These are phyloP conservation scores for Solea solea DNA, from an alignment of 2,113 vertebrate genomes.

Conservation along the genomic window DNA sequence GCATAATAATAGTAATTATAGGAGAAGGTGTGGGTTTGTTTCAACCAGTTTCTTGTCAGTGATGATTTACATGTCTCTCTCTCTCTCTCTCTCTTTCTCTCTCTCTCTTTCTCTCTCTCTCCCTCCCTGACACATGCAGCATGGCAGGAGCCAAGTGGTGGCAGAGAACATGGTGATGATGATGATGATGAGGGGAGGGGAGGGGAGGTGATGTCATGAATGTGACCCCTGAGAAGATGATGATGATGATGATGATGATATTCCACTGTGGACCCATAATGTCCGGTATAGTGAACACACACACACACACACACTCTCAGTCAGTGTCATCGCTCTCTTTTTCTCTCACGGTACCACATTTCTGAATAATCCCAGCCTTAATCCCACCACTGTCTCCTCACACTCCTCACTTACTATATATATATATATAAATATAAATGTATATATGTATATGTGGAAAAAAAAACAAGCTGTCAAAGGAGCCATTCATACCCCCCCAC, in stretches of 20 bases:
- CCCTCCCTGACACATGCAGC: conserved; percentile 58
- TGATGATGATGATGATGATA: conserved; percentile 7
- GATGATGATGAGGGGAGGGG: too few relatives aligned
- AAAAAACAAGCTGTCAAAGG: conserved; percentile 87
- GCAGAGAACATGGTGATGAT: not conserved
- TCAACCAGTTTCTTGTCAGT: conserved; percentile 52
- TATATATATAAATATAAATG: too few relatives aligned
- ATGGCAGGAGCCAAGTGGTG: conserved; percentile 56
- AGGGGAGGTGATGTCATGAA: too few relatives aligned
- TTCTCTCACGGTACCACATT: conserved; percentile 85
- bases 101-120: conserved; percentile 25
- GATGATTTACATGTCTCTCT: conserved; percentile 49
- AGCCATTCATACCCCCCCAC: conserved; percentile 81
- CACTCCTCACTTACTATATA: conserved; percentile 62
- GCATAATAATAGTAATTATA: not conserved
- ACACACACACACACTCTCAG: conserved; percentile 82
- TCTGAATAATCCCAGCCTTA: conserved; percentile 91
- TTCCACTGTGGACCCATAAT: conserved; percentile 60
- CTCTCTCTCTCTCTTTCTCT: conserved; percentile 6
- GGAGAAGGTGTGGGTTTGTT: conserved; percentile 39
- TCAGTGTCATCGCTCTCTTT: conserved; percentile 87
- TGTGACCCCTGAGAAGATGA: conserved; percentile 4
- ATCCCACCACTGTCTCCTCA: conserved; percentile 85
- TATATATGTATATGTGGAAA: too few relatives aligned
- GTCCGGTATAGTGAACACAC: conserved; percentile 64